Evolutionary conservation across 2,888 invertebrate genomes (phyloP).

Genomic region (Gnatocerus cornutus): DNA sequence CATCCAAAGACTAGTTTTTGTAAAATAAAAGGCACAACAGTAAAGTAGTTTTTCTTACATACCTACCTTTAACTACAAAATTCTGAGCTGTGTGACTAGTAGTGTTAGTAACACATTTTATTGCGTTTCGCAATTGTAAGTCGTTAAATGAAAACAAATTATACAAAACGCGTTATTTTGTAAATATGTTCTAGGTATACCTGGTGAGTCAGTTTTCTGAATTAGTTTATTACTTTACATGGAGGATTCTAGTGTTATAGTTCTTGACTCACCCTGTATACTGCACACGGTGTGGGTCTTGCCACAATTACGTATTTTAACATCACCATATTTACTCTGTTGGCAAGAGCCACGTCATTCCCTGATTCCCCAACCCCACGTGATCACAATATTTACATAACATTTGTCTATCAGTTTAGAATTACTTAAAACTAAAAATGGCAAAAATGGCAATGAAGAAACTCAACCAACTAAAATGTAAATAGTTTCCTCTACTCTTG

Average conservation of each 20-base stretch:
- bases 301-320: no score
- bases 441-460: slow-evolving; percentile 23
- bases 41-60: slow-evolving; percentile 14
- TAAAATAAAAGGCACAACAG: slow-evolving; percentile 38
- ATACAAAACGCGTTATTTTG: slow-evolving; percentile 5
- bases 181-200: slow-evolving; percentile 7
- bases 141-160: not conserved
- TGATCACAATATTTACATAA: slow-evolving; percentile 19
- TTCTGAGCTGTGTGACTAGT: slow-evolving; percentile 44
- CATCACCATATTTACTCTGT: not conserved
- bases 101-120: slow-evolving; percentile 39
- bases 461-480: slow-evolving; percentile 20
- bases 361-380: not conserved
- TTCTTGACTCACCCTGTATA: not conserved
- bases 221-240: no score
- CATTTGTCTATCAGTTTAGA: no score
- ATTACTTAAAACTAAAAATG: slow-evolving; percentile 1
- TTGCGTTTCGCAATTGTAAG: not conserved
- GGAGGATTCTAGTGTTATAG: no score
- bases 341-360: not conserved
- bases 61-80: slow-evolving; percentile 7
- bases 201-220: not conserved
- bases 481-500: slow-evolving; percentile 30
- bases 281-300: not conserved
- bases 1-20: slow-evolving; percentile 46